Evolutionary conservation across 2,888 invertebrate genomes (phyloP), one percentile per base, ranked within the genome.

Genomic region (Phymatocera aterrima): DNA sequence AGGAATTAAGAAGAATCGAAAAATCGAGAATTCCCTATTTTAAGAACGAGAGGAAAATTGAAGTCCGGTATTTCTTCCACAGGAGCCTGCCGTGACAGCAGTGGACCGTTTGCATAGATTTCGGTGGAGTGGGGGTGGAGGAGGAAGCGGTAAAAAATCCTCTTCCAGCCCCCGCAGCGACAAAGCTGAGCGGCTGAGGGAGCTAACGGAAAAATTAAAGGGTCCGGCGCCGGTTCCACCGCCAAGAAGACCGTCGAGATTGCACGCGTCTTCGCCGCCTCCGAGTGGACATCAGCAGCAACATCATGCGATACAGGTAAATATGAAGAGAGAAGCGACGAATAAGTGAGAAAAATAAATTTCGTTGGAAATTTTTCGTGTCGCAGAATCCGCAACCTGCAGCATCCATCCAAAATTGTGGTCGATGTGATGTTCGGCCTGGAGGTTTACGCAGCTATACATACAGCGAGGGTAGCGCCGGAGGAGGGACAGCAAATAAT

Each of bases 51-150:
- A 51, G 8, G 8, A 60, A 8, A 31, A 28, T 12, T 10, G 12
- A 24, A 65, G 5, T 65, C 60, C 77, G 31, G 37, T 68, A 21
- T 70, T 78, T 10, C 18, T 77, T 85, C 89, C 81, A 88, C 89
- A 88, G 91, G 90, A 87, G 86, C 88, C 88, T 84, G 87, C 88
- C 80, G 89, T 88, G 91, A 94, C 94, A 93, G 95, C 95, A 90
- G 95, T 96, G 94, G 96, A 96, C 92, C 95, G 96, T 86, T 92
- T 96, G 91, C 95, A 95, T 90, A 95, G 94, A 91, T 93, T 95
- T 91, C 95, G 95, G 84, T 88, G 89, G 89, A 87, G 89, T 87
- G 88, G 89, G 85, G 88, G 88, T 85, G 88, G 88, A 83, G 88
- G 88, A 84, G 88, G 86, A 83, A 85, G 86, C 82, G 87, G 82